These are phyloP conservation scores for Anastrepha ludens DNA, from an alignment of 1,140 invertebrate genomes.

Conservation along the genomic window DNA sequence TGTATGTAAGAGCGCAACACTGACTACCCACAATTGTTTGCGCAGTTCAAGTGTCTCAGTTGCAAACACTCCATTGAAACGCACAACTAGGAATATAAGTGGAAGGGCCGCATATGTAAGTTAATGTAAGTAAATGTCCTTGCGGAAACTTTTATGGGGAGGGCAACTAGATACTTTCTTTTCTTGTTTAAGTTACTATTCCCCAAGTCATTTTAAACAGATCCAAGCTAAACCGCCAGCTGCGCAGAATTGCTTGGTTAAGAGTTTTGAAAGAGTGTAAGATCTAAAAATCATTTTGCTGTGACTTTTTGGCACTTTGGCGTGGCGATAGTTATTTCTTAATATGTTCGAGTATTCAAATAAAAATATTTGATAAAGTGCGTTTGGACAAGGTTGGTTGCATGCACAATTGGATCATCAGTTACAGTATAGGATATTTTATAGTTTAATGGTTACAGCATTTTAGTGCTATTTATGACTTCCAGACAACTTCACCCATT, in stretches of 20 bases:
- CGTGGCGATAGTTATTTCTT: neutral
- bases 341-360: neutral
- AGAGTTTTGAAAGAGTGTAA: neutral
- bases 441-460: too few species aligned
- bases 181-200: neutral
- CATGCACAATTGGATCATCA: too few species aligned
- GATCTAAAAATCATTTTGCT: neutral
- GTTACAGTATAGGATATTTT: too few species aligned
- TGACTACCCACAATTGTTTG: neutral
- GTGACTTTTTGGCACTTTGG: neutral
- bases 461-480: too few species aligned
- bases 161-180: neutral
- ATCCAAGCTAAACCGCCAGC: neutral
- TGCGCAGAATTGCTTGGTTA: neutral
- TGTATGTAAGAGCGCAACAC: too few species aligned
- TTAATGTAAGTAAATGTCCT: neutral
- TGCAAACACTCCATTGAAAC: neutral
- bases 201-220: neutral
- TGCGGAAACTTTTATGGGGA: neutral
- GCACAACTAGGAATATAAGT: neutral
- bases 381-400: too few species aligned
- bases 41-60: neutral
- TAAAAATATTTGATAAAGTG: too few species aligned
- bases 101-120: neutral
- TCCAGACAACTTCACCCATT: too few species aligned